A percentile compares a stretch with the other conserved stretches of the same genome.
Conservation (phyloP, 2,797 vertebrate species). For the Lophius americanus region DNA sequence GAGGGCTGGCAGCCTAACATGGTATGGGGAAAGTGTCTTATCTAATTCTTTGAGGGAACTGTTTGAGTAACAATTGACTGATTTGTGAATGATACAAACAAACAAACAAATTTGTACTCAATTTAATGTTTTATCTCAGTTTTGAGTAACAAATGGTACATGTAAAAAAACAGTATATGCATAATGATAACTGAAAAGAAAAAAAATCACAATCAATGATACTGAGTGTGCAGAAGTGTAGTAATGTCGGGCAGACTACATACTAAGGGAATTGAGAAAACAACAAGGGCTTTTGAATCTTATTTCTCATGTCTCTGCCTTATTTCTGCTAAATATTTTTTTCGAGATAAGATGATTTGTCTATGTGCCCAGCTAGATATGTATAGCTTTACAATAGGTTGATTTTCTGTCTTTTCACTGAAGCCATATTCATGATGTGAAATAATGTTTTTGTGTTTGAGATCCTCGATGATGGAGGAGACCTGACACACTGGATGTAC, state of each 20-base stretch:
- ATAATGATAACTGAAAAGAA: too few species aligned
- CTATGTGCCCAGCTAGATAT: background rate
- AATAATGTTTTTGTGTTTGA: slow-evolving; percentile 52
- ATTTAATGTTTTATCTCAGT: background rate
- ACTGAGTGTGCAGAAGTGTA: too few species aligned
- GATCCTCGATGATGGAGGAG: slow-evolving; percentile 96
- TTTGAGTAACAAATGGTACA: too few species aligned
- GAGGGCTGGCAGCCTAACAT: slow-evolving; percentile 96
- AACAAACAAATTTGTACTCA: background rate
- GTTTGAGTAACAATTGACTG: background rate
- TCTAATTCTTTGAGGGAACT: background rate
- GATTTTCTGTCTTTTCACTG: background rate
- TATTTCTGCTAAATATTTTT: too few species aligned
- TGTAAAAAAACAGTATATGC: too few species aligned
- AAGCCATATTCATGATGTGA: background rate
- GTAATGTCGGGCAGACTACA: too few species aligned
- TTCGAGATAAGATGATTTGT: background rate
- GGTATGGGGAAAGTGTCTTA: slow-evolving; percentile 71
- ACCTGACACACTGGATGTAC: slow-evolving; percentile 97
- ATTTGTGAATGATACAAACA: background rate
- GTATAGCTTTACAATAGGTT: too few species aligned
- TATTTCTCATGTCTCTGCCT: too few species aligned
- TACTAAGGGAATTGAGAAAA: too few species aligned
- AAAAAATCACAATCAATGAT: too few species aligned
- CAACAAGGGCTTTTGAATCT: too few species aligned